phyloP scores from a whole-genome alignment of 2,113 vertebrate species.

The Zapornia atra region DNA sequence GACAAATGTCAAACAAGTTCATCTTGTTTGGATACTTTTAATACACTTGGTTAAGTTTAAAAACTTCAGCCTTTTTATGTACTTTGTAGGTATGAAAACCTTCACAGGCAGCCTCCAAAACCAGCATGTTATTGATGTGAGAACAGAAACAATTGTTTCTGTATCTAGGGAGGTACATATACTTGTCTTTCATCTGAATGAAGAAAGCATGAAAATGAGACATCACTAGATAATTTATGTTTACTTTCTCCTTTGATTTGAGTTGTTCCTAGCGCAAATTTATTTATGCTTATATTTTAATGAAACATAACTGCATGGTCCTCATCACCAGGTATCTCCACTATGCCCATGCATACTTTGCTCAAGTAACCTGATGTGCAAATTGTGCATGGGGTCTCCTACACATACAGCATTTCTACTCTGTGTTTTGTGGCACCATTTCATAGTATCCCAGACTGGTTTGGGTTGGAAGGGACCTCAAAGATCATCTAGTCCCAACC shows the following conservation, averaged over 20 bases:
- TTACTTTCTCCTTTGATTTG: neutral
- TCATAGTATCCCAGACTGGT: too few relatives aligned
- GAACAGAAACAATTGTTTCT: neutral
- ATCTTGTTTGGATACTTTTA: neutral
- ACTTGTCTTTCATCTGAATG: neutral
- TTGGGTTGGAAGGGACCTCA: too few relatives aligned
- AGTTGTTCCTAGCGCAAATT: neutral
- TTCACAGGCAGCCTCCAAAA: neutral
- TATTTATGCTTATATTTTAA: neutral
- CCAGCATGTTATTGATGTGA: neutral
- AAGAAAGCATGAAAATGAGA: neutral
- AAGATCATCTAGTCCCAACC: too few relatives aligned
- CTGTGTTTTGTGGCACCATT: neutral
- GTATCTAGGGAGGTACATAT: neutral
- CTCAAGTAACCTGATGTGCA: neutral
- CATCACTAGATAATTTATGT: neutral
- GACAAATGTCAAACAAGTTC: neutral
- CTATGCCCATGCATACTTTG: neutral
- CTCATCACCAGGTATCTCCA: neutral
- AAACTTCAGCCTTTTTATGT: neutral
- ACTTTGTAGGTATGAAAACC: neutral
- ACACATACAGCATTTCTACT: accelerated
- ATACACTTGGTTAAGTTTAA: neutral
- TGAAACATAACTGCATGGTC: neutral
- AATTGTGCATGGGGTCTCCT: neutral